Evolutionary conservation across 2,888 invertebrate genomes (phyloP).

Genomic region (Conistra vaccinii): DNA sequence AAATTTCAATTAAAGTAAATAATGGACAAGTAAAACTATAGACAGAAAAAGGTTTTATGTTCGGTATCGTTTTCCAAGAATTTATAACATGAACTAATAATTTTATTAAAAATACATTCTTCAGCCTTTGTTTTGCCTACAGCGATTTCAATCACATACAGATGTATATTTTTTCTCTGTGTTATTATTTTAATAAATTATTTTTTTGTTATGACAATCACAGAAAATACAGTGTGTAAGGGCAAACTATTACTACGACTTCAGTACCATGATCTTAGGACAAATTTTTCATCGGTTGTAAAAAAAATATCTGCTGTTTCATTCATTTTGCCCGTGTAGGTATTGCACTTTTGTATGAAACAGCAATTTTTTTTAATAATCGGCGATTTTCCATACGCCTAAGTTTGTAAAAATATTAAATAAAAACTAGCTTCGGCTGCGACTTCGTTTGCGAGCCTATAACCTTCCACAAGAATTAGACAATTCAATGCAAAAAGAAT

Average conservation of each 20-base stretch:
- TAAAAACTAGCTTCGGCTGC: too few relatives aligned
- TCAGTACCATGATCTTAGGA: too few relatives aligned
- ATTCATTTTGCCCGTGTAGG: background rate
- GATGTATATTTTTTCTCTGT: background rate
- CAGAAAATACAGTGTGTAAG: background rate
- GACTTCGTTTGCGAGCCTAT: too few relatives aligned
- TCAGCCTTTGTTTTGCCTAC: background rate
- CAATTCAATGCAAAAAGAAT: too few relatives aligned
- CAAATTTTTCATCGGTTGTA: background rate
- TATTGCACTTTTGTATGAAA: background rate
- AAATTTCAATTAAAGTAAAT: background rate
- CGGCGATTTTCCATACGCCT: background rate
- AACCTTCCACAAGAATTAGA: too few relatives aligned
- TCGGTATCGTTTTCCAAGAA: background rate
- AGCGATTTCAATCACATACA: constrained; percentile 7
- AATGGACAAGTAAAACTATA: too few relatives aligned
- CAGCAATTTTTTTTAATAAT: background rate
- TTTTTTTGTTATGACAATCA: background rate
- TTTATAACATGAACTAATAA: background rate
- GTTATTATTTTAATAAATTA: background rate
- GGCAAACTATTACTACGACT: too few relatives aligned
- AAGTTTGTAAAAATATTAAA: background rate
- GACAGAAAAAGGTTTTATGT: background rate
- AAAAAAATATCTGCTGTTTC: background rate
- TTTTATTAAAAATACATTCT: background rate